Evolutionary conservation across 2,888 invertebrate genomes (phyloP).

Genomic region (Nephrotoma guestfalica): DNA sequence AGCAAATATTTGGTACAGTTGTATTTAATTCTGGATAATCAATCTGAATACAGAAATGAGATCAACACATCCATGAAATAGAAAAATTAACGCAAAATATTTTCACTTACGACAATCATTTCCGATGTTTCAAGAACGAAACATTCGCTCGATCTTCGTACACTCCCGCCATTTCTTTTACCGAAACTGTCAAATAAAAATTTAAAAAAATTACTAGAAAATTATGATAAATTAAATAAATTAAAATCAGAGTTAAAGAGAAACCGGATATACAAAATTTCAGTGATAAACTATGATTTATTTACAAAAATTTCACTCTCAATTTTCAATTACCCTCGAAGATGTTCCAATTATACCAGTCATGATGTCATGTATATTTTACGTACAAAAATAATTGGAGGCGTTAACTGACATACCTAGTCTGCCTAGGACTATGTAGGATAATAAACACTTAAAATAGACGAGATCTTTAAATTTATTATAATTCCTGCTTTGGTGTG

Average conservation of each 20-base stretch:
- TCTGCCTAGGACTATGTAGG: background rate
- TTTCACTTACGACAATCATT: constrained; percentile 69
- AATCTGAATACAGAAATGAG: constrained; percentile 4
- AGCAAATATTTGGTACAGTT: background rate
- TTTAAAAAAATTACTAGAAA: constrained; percentile 10
- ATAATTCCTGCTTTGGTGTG: background rate
- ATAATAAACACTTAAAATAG: background rate
- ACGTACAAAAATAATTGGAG: background rate
- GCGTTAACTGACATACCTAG: background rate
- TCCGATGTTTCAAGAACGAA: constrained; percentile 73
- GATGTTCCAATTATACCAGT: background rate
- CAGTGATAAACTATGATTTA: background rate
- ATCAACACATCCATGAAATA: background rate
- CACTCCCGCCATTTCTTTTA: constrained; percentile 61
- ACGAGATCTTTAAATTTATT: background rate
- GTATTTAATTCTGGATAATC: constrained; percentile 11
- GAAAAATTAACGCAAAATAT: background rate
- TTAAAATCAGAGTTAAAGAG: background rate
- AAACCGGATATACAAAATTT: background rate
- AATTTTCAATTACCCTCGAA: background rate
- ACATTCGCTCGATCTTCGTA: constrained; percentile 66
- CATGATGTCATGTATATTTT: background rate
- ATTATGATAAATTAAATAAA: constrained; percentile 3
- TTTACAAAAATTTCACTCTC: background rate
- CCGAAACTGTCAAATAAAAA: constrained; percentile 49